Evolutionary conservation across 1,140 invertebrate species (phyloP).

Genomic region (Antheraea mylitta): DNA sequence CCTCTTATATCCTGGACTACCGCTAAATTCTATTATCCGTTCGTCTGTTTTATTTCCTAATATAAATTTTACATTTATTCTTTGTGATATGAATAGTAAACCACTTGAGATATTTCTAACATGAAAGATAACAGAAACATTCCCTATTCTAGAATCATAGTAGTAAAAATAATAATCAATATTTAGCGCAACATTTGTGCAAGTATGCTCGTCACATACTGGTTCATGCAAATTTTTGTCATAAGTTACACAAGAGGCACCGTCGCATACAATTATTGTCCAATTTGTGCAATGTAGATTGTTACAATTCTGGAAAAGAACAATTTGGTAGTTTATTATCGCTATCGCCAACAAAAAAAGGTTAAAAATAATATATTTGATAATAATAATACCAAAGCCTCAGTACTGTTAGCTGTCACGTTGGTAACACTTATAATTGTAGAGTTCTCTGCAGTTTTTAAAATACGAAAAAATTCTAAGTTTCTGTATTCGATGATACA

Average conservation of each 20-base stretch:
- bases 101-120: conserved; percentile 32
- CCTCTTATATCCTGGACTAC: conserved; percentile 54
- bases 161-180: conserved; percentile 57
- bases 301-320: conserved; percentile 57
- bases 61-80: conserved; percentile 50
- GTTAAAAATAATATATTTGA: neutral
- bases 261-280: conserved; percentile 46
- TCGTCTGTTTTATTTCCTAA: conserved; percentile 46
- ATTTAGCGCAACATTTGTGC: conserved; percentile 48
- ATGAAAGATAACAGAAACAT: conserved; percentile 47
- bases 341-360: neutral
- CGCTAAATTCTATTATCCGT: conserved; percentile 48
- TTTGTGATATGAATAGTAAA: conserved; percentile 43
- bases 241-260: conserved; percentile 37
- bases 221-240: conserved; percentile 47
- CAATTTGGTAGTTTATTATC: neutral
- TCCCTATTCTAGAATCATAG: conserved; percentile 45
- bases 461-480: conserved; percentile 55
- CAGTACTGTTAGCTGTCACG: conserved; percentile 33
- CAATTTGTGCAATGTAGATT: conserved; percentile 53
- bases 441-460: conserved; percentile 36
- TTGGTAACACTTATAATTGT: conserved; percentile 41
- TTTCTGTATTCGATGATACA: conserved; percentile 59
- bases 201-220: conserved; percentile 43
- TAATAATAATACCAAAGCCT: conserved; percentile 36